These are phyloP conservation scores for Pristionchus exspectatus DNA, from an alignment of 2,888 invertebrate genomes.

Conservation along the genomic window DNA sequence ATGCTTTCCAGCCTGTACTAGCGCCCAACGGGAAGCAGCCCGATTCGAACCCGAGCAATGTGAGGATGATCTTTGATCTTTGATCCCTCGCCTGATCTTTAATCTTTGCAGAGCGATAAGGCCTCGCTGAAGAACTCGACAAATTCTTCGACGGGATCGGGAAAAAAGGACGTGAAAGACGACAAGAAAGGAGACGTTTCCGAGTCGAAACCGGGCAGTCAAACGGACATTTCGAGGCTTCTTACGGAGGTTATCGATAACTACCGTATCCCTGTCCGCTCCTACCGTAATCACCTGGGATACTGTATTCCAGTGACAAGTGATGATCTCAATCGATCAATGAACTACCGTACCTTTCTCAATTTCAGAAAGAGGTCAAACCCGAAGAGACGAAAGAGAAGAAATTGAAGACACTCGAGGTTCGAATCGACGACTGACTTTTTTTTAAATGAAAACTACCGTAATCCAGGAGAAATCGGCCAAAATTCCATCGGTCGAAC, in stretches of 20 bases:
- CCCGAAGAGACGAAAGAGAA: not conserved
- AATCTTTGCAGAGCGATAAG: conserved; percentile 18
- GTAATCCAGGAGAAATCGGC: conserved; percentile 28
- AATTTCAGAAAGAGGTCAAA: not conserved
- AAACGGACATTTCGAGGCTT: not conserved
- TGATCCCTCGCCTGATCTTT: not conserved
- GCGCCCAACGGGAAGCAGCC: conserved; percentile 12
- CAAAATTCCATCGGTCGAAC: conserved; percentile 17
- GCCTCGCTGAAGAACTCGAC: not conserved
- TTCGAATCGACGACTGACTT: conserved; percentile 25
- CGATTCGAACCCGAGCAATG: not conserved
- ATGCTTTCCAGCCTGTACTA: not conserved
- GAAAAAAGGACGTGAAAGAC: not conserved
- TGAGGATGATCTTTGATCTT: not conserved
- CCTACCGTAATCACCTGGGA: not conserved
- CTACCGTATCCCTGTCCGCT: too few species aligned
- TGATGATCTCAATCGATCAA: too few species aligned
- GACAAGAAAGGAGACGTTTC: not conserved
- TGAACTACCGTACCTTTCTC: not conserved
- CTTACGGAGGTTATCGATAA: not conserved
- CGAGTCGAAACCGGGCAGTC: not conserved
- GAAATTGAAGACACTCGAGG: conserved; percentile 41
- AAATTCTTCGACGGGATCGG: not conserved
- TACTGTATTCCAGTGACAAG: not conserved
- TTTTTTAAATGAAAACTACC: not conserved